Evolutionary conservation across 2,113 vertebrate genomes (phyloP), one percentile per base, ranked within the genome.

Genomic region (Dolichotis patagonum): DNA sequence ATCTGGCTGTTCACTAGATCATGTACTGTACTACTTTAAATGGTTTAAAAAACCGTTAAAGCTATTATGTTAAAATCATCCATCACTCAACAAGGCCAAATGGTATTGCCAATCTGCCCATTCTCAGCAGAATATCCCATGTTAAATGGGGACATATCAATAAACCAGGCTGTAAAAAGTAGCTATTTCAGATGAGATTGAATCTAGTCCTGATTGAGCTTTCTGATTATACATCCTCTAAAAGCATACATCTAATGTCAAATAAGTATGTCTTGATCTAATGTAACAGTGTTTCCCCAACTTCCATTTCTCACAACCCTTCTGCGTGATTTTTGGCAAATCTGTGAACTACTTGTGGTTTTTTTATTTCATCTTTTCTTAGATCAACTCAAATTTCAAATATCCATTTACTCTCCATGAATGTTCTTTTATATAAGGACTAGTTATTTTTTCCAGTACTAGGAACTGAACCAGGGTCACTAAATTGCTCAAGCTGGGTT

Each of bases 371-470:
- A 2, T 85, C 56, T 58, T 96, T 91, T n/a, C 49, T 92, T 91
- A 86, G 95, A n/a, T 88, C 26, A 85, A 85, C 69, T 97, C 52
- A 87, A 67, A 77, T 92, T 84, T 94, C 86, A 85, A 71, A 43
- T 92, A 62, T 71, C 5, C 1, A 17, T 86, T 77, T 93, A 77
- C 22, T 65, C n/a, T 52, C 46, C n/a, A 11, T 46, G 95, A 73
- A 75, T 58, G 56, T 52, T 49, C 17, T n/a, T 87, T 84, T 95
- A 46, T 8, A 52, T 32, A 41, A 46, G 67, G 12, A 10, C 46
- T 67, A 54, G 1, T 88, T 88, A 30, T 46, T 32, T 85, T 84
- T 87, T 95, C 82, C 12, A 32, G 28, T 78, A 78, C 43, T 49
- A 14, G 28, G 73, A 26, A 78, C 9, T 46, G 30, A 80, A 52